Evolutionary conservation across 2,888 invertebrate species (phyloP), one percentile per base, ranked within the genome.

Genomic region (Macrophya annulata): DNA sequence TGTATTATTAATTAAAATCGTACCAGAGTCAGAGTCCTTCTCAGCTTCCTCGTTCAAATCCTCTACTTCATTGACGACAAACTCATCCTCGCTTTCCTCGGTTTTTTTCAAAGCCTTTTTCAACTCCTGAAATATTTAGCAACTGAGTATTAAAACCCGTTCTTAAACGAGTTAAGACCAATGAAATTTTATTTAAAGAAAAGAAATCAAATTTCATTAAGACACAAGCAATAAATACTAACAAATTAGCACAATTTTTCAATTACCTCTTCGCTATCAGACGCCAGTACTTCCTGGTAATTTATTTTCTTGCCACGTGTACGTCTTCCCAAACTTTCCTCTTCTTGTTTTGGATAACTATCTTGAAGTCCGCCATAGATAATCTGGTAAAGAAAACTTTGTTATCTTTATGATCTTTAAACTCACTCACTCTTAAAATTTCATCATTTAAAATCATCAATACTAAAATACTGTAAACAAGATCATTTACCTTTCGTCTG

Each of bases 221-320:
- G 31, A 31, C 31, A 55, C 55, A 17, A 55, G 55, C 5, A 15
- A 17, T 17, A 51, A 51, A 51, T 71, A 15, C 0, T 6, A 40
- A 17, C 6, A 71, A 31, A 31, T n/a, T 71, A 3, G 8, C 9
- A n/a, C 17, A 37, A 17, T 40, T n/a, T n/a, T 1, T 40, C 40
- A 40, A 77, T 94, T 90, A 96, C 96, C 92, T 96, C 97, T 91
- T 96, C 97, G 79, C 96, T 96, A 91, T 97, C 97, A 0, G 97
- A 96, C 87, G 96, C 96, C 83, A 96, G 95, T 90, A 95, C 96
- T 93, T 97, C 98, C 4, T 97, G 96, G 90, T 97, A 97, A 92
- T 96, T 96, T 86, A 97, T 96, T 93, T 96, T 96, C 89, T 95
- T 95, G 87, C 97, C 97, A 8, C 97, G 93, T 0, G 97, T 97